Conservation (phyloP, 2,797 vertebrate genomes). For the Crax fasciolata region DNA sequence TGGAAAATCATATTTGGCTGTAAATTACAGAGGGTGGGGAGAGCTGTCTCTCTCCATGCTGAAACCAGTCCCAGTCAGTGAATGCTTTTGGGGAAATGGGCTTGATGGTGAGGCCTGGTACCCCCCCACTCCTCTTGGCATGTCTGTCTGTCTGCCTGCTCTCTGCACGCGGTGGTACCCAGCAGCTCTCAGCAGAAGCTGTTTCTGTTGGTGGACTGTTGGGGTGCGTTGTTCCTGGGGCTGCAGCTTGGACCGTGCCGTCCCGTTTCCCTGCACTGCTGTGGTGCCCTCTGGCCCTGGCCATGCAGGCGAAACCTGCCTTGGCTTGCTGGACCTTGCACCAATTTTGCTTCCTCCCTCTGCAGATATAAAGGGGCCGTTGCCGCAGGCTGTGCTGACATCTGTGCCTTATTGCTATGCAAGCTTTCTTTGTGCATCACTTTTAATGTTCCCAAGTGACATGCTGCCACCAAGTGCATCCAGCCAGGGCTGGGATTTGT, state of each 20-base stretch:
- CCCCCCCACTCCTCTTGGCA: background rate
- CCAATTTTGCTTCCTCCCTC: background rate
- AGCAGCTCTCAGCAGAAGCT: background rate
- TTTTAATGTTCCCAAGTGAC: background rate
- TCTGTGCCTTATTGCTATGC: rapidly evolving
- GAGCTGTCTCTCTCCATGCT: background rate
- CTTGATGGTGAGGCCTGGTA: background rate
- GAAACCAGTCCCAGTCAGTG: background rate
- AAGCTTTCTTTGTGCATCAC: background rate
- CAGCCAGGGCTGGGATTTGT: background rate
- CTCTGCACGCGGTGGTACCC: rapidly evolving
- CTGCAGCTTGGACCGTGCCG: background rate
- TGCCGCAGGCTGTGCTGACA: background rate
- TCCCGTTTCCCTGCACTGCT: rapidly evolving
- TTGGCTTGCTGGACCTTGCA: rapidly evolving
- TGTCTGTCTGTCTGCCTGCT: background rate
- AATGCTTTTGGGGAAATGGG: background rate
- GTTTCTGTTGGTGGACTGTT: background rate
- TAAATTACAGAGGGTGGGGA: background rate
- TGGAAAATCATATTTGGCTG: background rate
- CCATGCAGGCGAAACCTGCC: background rate
- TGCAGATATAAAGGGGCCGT: background rate
- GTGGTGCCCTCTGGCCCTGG: background rate
- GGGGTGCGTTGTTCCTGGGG: background rate
- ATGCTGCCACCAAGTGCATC: rapidly evolving